Percentiles rank a stretch among this genome's conserved stretches.
phyloP scores from a whole-genome alignment of 2,888 invertebrate genomes.

The Amphimallon solstitiale region DNA sequence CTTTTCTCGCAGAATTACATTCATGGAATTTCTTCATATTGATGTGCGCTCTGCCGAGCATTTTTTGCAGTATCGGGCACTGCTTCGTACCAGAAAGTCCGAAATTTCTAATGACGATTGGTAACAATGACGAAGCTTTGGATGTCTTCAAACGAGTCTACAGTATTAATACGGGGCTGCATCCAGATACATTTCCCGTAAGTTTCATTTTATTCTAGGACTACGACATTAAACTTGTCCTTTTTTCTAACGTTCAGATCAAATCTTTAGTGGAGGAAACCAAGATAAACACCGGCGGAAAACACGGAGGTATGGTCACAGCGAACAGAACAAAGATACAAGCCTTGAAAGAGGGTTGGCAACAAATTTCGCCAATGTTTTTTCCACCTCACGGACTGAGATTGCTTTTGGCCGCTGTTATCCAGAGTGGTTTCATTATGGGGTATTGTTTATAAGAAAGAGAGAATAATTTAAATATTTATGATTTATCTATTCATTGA shows the following conservation, averaged over 20 bases:
- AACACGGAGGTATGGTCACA: slow-evolving; percentile 43
- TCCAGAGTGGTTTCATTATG: slow-evolving; percentile 74
- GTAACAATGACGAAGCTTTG: slow-evolving; percentile 71
- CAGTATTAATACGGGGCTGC: slow-evolving; percentile 69
- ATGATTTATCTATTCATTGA: no score
- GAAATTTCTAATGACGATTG: slow-evolving; percentile 75
- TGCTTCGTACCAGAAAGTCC: slow-evolving; percentile 77
- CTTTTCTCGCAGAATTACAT: slow-evolving; percentile 63
- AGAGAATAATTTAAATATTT: no score
- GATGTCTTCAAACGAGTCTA: slow-evolving; percentile 71
- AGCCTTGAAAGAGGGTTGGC: slow-evolving; percentile 68
- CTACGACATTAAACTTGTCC: slow-evolving; percentile 5
- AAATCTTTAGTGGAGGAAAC: slow-evolving; percentile 58
- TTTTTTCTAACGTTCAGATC: slow-evolving; percentile 54
- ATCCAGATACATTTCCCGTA: slow-evolving; percentile 72
- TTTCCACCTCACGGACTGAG: slow-evolving; percentile 69
- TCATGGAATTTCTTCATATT: slow-evolving; percentile 72
- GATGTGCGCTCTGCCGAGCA: slow-evolving; percentile 71
- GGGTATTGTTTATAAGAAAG: slow-evolving; percentile 72
- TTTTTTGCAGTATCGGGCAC: slow-evolving; percentile 71
- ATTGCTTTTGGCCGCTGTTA: slow-evolving; percentile 71
- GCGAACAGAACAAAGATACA: slow-evolving; percentile 57
- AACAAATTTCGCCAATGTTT: slow-evolving; percentile 74
- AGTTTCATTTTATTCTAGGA: no score
- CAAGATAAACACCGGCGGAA: slow-evolving; percentile 26